Base-by-base conservation (phyloP, 2,888 invertebrate genomes). In the Muschampia plurimacula region DNA sequence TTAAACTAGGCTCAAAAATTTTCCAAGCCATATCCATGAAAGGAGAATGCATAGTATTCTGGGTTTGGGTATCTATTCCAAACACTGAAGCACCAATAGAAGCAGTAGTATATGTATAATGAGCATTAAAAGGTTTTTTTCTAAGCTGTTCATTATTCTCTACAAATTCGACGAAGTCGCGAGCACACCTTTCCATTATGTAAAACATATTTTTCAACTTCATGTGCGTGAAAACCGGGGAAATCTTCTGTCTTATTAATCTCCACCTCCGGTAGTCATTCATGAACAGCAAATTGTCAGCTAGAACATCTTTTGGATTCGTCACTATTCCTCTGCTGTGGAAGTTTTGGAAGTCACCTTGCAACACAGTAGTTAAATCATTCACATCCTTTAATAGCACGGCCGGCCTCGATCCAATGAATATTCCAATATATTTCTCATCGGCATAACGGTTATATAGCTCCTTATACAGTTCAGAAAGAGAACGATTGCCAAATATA, bases 131-230 rank as follows among this genome's bases (percentile, higher is more conserved):
- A 7, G 89, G 83, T 1, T 82, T 84, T 6, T 79, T 72, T 49
- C 77, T 78, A 22, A 83, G 73, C 46, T 82, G 64, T n/a, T 77
- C 22, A 72, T 83, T 80, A 12, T 80, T 74, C 74, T 85, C 82
- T 12, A 90, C 69, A 52, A 82, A 81, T 2, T 83, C 76, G 0
- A 83, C 84, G 74, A 91, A 92, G 77, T 91, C 88, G 2, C 79
- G 78, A 0, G 85, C 88, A 75, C 87, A 87, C 67, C 83, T 82
- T 1, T 87, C 86, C 55, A 94, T 80, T 6, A 88, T 86, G 36
- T 83, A 83, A 74, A 88, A 92, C 90, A 93, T 90, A n/a, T 88
- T 88, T 74, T 89, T 92, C 0, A 93, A 79, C 76, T 88, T 91
- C 0, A 81, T 75, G 36, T 84, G 86, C 0, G 91, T 91, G 73